Percentiles rank a stretch among this genome's conserved stretches.
phyloP scores from a whole-genome alignment of 2,888 invertebrate species.

The Drosophila falleni region DNA sequence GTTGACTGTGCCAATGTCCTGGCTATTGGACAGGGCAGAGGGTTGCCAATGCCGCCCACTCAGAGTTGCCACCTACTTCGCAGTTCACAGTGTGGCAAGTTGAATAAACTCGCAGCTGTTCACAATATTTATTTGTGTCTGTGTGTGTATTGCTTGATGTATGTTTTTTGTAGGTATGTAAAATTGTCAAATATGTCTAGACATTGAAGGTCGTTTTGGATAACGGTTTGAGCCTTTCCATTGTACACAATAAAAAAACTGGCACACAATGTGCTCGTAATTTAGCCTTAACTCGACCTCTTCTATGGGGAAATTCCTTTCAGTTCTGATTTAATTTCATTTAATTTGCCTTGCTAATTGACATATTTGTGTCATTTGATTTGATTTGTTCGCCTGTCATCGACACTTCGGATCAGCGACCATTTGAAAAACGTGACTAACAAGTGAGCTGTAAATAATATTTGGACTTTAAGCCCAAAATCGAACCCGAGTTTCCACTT shows the following conservation, averaged over 20 bases:
- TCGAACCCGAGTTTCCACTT: neutral
- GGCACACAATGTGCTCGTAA: constrained; percentile 16
- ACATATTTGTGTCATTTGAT: constrained; percentile 45
- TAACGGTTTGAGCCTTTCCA: constrained; percentile 52
- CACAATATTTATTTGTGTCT: constrained; percentile 38
- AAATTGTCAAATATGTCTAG: constrained; percentile 78
- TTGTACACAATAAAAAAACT: constrained; percentile 21
- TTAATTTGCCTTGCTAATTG: constrained; percentile 63
- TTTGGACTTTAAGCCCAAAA: constrained; percentile 16
- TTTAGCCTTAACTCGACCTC: constrained; percentile 10
- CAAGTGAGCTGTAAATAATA: constrained; percentile 41
- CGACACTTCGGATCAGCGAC: constrained; percentile 14
- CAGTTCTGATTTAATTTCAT: constrained; percentile 22
- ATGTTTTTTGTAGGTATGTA: constrained; percentile 56
- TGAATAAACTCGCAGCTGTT: constrained; percentile 67
- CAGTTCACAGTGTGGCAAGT: constrained; percentile 46
- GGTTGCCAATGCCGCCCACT: constrained; percentile 17
- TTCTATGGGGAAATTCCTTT: constrained; percentile 36
- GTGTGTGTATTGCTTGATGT: constrained; percentile 41
- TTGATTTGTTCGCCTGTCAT: constrained; percentile 21
- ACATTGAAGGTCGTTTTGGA: constrained; percentile 74
- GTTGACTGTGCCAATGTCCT: constrained; percentile 52
- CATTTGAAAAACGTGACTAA: constrained; percentile 69
- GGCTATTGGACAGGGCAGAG: constrained; percentile 32
- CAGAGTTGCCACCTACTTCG: constrained; percentile 9